Conservation (phyloP, 2,888 invertebrate genomes). For the Eupeodes latifasciatus region DNA sequence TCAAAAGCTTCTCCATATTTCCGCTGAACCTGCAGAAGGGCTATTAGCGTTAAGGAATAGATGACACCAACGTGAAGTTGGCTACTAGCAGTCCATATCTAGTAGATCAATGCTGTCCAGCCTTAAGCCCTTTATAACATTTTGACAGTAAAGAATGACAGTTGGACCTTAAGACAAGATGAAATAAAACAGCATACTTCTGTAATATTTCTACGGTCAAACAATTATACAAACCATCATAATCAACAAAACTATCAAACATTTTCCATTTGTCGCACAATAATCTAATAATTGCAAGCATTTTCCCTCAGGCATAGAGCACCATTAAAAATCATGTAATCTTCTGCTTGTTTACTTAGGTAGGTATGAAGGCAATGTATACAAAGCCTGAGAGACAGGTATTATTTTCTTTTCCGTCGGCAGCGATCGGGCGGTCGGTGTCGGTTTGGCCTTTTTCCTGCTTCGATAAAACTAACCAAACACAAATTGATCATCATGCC, state of each 20-base stretch:
- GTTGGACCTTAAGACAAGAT: too few relatives aligned
- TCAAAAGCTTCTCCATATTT: too few relatives aligned
- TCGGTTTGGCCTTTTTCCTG: constrained; percentile 59
- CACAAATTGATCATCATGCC: constrained; percentile 72
- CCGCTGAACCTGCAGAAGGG: too few relatives aligned
- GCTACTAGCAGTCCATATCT: too few relatives aligned
- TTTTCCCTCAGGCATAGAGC: constrained; percentile 30
- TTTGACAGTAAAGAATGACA: too few relatives aligned
- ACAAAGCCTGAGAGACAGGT: constrained; percentile 29
- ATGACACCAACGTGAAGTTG: too few relatives aligned
- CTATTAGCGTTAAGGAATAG: too few relatives aligned
- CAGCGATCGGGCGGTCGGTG: neutral
- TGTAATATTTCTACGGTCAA: too few relatives aligned
- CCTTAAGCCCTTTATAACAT: too few relatives aligned
- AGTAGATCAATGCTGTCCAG: too few relatives aligned
- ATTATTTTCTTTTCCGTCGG: constrained; percentile 42
- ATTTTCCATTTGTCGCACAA: constrained; percentile 57
- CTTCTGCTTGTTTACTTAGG: constrained; percentile 1
- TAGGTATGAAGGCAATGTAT: neutral
- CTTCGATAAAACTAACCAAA: constrained; percentile 66
- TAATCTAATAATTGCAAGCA: constrained; percentile 42
- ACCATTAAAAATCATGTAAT: constrained; percentile 70
- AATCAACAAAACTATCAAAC: constrained; percentile 29
- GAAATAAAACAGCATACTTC: too few relatives aligned
- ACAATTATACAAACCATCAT: neutral